Evolutionary conservation across 2,113 vertebrate species (phyloP), one percentile per base, ranked within the genome.

Genomic region (Pterocles gutturalis): DNA sequence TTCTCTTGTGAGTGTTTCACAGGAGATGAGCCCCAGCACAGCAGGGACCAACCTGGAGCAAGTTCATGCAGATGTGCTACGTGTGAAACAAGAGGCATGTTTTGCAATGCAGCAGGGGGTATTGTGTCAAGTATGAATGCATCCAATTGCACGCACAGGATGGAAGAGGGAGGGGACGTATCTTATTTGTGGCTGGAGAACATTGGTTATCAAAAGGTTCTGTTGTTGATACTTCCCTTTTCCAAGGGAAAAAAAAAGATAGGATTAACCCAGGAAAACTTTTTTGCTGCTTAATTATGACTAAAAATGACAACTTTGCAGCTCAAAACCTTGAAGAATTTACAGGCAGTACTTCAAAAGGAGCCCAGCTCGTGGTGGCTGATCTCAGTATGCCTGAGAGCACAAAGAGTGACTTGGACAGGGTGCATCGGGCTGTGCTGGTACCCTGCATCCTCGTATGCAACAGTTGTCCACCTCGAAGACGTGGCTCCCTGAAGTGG

Each of bases 371-470:
- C 15, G 10, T 58, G 24, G 11, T 53, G 17, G 28, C 14, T 64
- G 34, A 41, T 83, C 38, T 70, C 33, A 24, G 5, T 17, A 22
- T 5, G 18, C 10, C 29, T 76, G 82, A 65, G 21, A 86, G 41
- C 46, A 77, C 13, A 29, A 54, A 66, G 55, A 26, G 24, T 55
- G 22, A 9, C 57, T 66, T 71, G 65, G 34, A 43, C n/a, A 29
- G n/a, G 7, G 14, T 41, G 16, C 31, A 15, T 60, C 18, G 41
- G 31, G 29, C 18, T 86, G 29, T 71, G 36, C 41, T 55, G 34
- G 28, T n/a, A 36, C 11, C 51, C 21, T 17, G 21, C 21, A 45
- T 3, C n/a, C 19, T 49, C 1, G 0, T 29, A 31, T 2, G 6
- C 17, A 66, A 5, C 38, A 19, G 10, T 34, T 54, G 33, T 9